Base-by-base conservation (phyloP, 2,888 invertebrate species). In the Caenorhabditis japonica region DNA sequence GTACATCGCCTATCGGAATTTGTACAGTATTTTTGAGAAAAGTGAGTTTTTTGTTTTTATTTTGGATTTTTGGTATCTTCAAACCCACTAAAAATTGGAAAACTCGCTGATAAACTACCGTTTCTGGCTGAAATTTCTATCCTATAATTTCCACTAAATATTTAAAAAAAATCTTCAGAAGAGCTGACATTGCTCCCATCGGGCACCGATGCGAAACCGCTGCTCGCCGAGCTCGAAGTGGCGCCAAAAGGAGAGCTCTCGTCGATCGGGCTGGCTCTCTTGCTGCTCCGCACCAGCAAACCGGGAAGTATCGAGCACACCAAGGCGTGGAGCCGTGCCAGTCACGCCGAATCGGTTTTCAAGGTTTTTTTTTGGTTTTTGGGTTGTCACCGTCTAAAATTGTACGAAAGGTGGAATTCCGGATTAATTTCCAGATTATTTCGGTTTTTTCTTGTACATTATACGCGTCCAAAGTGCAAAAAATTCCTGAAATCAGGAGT, bases 231-330 rank as follows among this genome's bases (percentile, higher is more conserved):
- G 38, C 39, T 77, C 13, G 77, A 76, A n/a, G 51, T 49, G 3
- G 55, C 49, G 4, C 71, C 75, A 17, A 81, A 81, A 59, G 80
- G 78, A 30, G 75, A 78, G 27, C 56, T 80, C 2, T 62, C 58
- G 15, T 72, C 71, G 3, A 62, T 80, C 43, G 73, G 71, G 21
- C 34, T 79, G 10, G 68, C 74, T 34, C 46, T 75, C 23, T 19
- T 76, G 27, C 38, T 81, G 3, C 61, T 81, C 4, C 17, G 55
- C 4, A 68, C 71, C 10, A 21, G 39, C 8, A 60, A 66, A 23
- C 52, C 55, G 19, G 73, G 61, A 34, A 59, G 62, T 4, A 53
- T 53, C 5, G 71, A 71, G 25, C 66, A 71, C 21, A 70, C 55
- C 41, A 75, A 75, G 41, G 66, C 56, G 17, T 75, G 75, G 76